Conservation (phyloP, 2,888 invertebrate species). For the Pristionchus japonicus region DNA sequence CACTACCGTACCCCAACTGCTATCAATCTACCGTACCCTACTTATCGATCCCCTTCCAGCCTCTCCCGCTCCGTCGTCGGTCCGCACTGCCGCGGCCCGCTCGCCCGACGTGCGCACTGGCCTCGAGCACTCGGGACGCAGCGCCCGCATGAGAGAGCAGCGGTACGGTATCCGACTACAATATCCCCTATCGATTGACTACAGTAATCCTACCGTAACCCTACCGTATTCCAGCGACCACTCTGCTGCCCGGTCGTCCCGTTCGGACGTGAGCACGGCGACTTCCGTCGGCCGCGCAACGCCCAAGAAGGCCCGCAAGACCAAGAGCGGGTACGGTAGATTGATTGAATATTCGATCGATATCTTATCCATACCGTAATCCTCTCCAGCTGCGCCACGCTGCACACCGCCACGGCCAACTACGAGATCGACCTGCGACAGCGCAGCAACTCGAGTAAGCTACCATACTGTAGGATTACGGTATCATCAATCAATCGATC, state of each 20-base stretch:
- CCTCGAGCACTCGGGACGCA: background rate
- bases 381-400: background rate
- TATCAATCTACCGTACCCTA: background rate
- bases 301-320: background rate
- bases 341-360: conserved; percentile 28
- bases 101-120: conserved; percentile 33
- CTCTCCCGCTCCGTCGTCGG: background rate
- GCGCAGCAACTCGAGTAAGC: conserved; percentile 14
- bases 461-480: background rate
- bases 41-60: background rate
- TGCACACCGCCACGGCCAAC: conserved; percentile 33
- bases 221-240: background rate
- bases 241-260: background rate
- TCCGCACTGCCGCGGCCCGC: background rate
- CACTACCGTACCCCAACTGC: background rate
- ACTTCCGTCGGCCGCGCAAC: background rate
- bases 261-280: background rate
- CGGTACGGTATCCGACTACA: conserved; percentile 30
- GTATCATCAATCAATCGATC: no score
- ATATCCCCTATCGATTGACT: no score
- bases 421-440: conserved; percentile 31
- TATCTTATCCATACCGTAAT: background rate
- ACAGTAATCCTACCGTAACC: background rate
- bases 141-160: background rate
- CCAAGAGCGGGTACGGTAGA: background rate